Evolutionary conservation across 1,140 invertebrate genomes (phyloP).

Genomic region (Orius laevigatus): DNA sequence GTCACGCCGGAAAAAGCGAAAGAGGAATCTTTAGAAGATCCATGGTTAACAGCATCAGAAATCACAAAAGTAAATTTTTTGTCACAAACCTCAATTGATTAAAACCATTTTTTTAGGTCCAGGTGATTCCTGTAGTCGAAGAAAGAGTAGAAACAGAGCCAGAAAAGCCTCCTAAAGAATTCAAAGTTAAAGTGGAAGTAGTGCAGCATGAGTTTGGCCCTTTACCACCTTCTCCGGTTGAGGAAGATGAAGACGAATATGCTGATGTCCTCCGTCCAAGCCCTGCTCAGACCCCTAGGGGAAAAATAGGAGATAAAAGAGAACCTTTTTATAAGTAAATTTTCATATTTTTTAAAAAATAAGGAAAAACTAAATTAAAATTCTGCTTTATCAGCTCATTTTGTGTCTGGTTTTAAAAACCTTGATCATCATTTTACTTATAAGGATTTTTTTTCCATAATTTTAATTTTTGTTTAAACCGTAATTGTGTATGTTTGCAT

Average conservation of each 20-base stretch:
- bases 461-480: neutral
- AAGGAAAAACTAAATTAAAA: neutral
- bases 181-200: constrained; percentile 23
- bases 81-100: neutral
- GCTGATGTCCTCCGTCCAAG: constrained; percentile 42
- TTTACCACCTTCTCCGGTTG: constrained; percentile 55
- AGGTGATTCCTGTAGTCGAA: constrained; percentile 18
- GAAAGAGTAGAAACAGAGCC: constrained; percentile 8
- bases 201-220: constrained; percentile 52
- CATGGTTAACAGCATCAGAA: constrained; percentile 19
- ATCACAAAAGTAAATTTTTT: constrained; percentile 14
- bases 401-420: neutral
- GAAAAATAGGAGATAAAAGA: constrained; percentile 31
- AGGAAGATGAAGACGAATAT: constrained; percentile 51
- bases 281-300: constrained; percentile 20
- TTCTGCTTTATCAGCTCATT: neutral
- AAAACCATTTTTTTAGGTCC: constrained; percentile 3
- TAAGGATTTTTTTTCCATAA: neutral
- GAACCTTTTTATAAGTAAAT: constrained; percentile 21
- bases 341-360: neutral
- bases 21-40: constrained; percentile 14
- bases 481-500: neutral
- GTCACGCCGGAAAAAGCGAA: constrained; percentile 11
- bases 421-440: neutral
- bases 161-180: constrained; percentile 21